These are phyloP conservation scores for Ormia ochracea DNA, from an alignment of 2,888 invertebrate species.

Conservation along the genomic window DNA sequence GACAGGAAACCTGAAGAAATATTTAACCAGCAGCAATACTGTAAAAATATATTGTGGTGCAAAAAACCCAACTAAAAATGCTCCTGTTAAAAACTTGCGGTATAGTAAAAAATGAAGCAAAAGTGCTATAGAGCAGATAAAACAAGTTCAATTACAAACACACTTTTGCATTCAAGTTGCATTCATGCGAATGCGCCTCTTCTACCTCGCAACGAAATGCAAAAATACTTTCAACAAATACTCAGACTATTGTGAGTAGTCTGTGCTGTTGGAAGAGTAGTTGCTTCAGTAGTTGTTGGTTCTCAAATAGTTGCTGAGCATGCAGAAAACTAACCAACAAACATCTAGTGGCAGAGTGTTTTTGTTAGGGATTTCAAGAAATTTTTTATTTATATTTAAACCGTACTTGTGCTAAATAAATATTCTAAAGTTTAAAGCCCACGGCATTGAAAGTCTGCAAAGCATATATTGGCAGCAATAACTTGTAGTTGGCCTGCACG, in stretches of 20 bases:
- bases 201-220: background rate
- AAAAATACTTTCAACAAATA: conserved; percentile 34
- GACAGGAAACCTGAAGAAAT: too few relatives aligned
- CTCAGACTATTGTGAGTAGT: conserved; percentile 5
- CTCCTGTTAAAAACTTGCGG: conserved; percentile 20
- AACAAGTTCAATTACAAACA: background rate
- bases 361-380: background rate
- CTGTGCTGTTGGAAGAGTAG: conserved; percentile 7
- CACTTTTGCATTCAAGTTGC: conserved; percentile 11
- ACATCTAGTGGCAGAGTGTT: conserved; percentile 1
- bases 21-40: too few relatives aligned
- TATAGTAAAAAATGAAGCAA: background rate
- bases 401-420: background rate
- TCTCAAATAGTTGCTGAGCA: background rate
- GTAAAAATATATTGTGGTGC: too few relatives aligned
- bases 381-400: conserved; percentile 2
- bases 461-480: background rate
- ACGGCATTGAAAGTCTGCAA: background rate
- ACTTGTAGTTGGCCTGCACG: background rate
- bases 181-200: conserved; percentile 16
- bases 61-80: too few relatives aligned
- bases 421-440: background rate
- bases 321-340: conserved; percentile 18
- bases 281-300: conserved; percentile 11
- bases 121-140: conserved; percentile 3